Conservation (phyloP, 1,140 invertebrate species). For the Prorops nasuta region DNA sequence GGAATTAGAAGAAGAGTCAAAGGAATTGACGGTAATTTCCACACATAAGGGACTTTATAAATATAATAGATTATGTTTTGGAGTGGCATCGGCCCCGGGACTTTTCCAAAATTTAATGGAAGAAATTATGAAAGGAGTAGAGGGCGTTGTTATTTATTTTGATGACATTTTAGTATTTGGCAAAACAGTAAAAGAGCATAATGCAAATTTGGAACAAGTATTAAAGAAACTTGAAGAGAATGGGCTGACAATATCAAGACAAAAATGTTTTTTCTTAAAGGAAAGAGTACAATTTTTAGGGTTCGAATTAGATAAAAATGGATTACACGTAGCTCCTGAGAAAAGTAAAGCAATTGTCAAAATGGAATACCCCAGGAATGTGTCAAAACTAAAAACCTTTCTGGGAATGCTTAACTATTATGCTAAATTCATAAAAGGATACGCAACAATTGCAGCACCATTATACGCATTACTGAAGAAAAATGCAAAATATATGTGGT, state of each 20-base stretch:
- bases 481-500: background rate
- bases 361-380: background rate
- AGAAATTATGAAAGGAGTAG: background rate
- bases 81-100: background rate
- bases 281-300: background rate
- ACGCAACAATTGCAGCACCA: background rate
- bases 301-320: background rate
- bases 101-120: background rate
- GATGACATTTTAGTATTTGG: background rate
- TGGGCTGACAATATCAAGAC: background rate
- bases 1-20: background rate
- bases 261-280: background rate
- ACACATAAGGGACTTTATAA: background rate
- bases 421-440: background rate
- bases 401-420: background rate
- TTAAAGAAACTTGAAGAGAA: background rate
- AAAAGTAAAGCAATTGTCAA: background rate
- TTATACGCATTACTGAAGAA: background rate
- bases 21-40: background rate
- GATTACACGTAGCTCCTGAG: background rate
- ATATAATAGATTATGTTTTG: background rate
- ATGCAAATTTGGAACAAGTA: background rate
- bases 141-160: background rate
- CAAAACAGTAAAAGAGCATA: background rate
- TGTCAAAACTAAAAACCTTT: background rate